Base-by-base conservation (phyloP, 2,888 invertebrate species). In the Diadromus collaris region DNA sequence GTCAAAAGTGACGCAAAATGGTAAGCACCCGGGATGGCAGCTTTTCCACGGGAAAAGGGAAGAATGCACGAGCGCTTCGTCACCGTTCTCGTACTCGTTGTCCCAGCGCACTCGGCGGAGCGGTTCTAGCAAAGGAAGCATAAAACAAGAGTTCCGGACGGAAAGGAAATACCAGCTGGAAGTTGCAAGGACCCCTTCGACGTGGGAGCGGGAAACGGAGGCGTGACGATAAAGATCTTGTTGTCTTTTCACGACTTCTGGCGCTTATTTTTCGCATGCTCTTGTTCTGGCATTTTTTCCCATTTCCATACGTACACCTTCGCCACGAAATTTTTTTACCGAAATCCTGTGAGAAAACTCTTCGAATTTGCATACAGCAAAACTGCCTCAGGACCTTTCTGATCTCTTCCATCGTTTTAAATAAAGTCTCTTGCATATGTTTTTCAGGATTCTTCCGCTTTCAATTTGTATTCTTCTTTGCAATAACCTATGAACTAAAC, bases 141-240 rank as follows among this genome's bases (percentile, higher is more conserved):
- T 13, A 29, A 48, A 46, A 64, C 63, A 38, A 19, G 44, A 64
- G 29, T 64, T 10, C 46, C 29, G 63, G n/a, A 24, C 27, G 63
- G 41, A 44, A 64, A 24, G 29, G 46, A 44, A n/a, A n/a, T n/a
- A 64, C 44, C 63, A 64, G 29, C 41, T 19, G 44, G n/a, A 63
- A 44, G 63, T 63, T 63, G 44, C 32, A 32, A 48, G 32, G 19
- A 46, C 64, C 5, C 16, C 6, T 24, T 27, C 54, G 29, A 54
- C 54, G 6, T 27, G 29, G 29, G n/a, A 54, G 27, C 54, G 54
- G n/a, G n/a, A 54, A 27, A 29, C 29, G 16, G 7, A 54, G 16
- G 54, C 1, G 54, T 29, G n/a, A 54, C 16, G 27, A 29, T 6
- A 7, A 54, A 29, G n/a, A 54, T 54, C 27, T 24, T 29, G 16